Percentiles rank a stretch among this genome's conserved stretches.
phyloP scores from a whole-genome alignment of 35 echinoderm and acorn worm species.

The Lytechinus variegatus region DNA sequence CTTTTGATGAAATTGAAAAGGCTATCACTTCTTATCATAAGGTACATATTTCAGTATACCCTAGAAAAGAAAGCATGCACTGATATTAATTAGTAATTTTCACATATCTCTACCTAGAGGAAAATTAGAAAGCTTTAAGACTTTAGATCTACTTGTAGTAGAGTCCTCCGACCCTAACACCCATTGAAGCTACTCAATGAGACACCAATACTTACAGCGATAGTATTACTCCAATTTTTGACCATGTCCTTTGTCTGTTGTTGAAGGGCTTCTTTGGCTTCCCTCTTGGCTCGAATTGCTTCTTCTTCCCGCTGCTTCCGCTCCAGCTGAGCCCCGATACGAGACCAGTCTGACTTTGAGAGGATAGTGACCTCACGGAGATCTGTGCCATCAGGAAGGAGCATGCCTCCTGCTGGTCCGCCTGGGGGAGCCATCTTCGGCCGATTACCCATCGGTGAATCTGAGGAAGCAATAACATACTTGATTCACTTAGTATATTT shows the following conservation, averaged over 20 bases:
- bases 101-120: too few species aligned
- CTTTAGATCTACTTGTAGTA: too few species aligned
- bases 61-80: too few species aligned
- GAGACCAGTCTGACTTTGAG: conserved; percentile 81
- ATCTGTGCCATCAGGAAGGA: conserved; percentile 55
- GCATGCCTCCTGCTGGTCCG: conserved; percentile 7
- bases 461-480: background rate
- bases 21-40: too few species aligned
- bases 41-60: too few species aligned
- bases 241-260: conserved; percentile 85
- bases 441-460: background rate
- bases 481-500: background rate
- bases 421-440: background rate
- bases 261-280: conserved; percentile 78
- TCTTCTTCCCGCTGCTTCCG: conserved; percentile 68
- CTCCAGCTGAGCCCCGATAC: conserved; percentile 80
- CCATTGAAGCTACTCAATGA: too few species aligned
- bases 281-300: conserved; percentile 47
- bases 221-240: conserved; percentile 99
- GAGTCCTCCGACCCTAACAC: too few species aligned
- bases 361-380: conserved; percentile 83
- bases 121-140: too few species aligned
- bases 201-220: conserved; percentile 77
- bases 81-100: too few species aligned
- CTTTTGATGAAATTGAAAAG: too few species aligned